Conservation (phyloP, 2,797 vertebrate species). For the Oreonectes daqikongensis region DNA sequence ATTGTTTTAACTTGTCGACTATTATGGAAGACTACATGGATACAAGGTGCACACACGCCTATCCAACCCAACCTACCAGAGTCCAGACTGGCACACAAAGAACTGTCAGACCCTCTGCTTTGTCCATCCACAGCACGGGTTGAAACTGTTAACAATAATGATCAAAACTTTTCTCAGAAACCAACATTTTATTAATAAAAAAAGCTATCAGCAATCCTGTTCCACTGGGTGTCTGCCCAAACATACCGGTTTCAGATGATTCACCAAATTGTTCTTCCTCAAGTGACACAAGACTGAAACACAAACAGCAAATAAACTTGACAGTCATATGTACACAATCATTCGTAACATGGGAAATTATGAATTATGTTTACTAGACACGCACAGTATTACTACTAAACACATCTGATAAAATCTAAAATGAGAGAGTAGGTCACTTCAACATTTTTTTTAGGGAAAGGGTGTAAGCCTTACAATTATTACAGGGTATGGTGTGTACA, state of each 20-base stretch:
- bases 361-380: conserved; percentile 14
- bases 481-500: background rate
- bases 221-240: background rate
- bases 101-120: conserved; percentile 57
- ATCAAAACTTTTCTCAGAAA: background rate
- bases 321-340: background rate
- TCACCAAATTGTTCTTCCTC: conserved; percentile 72
- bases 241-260: conserved; percentile 72
- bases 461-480: background rate
- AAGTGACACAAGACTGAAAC: conserved; percentile 78
- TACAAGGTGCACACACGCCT: background rate
- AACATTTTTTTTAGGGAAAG: background rate
- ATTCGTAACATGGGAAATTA: background rate
- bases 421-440: background rate
- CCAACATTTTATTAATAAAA: background rate
- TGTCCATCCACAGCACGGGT: conserved; percentile 57
- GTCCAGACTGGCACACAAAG: conserved; percentile 62
- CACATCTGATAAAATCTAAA: background rate
- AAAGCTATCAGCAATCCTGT: background rate
- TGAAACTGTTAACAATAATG: conserved; percentile 55
- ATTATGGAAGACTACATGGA: no score
- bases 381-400: background rate
- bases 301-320: conserved; percentile 5
- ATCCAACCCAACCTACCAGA: conserved; percentile 50
- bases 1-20: no score